phyloP scores from a whole-genome alignment of 53 echinoderm and acorn worm genomes.

The Henricia sp. region DNA sequence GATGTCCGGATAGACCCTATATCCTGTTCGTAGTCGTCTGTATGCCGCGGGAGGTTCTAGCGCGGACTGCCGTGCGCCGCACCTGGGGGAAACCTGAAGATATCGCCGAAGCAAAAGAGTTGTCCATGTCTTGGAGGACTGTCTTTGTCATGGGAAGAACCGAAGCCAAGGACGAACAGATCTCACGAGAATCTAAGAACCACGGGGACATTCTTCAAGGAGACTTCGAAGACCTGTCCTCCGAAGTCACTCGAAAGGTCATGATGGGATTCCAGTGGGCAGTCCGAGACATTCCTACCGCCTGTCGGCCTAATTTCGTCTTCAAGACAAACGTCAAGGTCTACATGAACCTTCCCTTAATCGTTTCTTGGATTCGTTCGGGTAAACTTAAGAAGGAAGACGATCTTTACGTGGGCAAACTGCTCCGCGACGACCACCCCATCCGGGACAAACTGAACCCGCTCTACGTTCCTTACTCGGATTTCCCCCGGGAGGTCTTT shows the following conservation, averaged over 20 bases:
- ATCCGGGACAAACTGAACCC: conserved; percentile 71
- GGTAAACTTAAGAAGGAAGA: conserved; percentile 23
- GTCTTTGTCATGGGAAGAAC: conserved; percentile 75
- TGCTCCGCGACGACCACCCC: conserved; percentile 77
- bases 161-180: conserved; percentile 28
- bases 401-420: conserved; percentile 77
- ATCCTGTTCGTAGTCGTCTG: conserved; percentile 71
- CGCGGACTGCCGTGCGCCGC: conserved; percentile 73
- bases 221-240: conserved; percentile 71
- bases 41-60: conserved; percentile 32
- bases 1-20: conserved; percentile 68
- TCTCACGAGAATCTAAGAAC: conserved; percentile 44
- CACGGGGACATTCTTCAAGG: conserved; percentile 87
- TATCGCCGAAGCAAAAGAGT: conserved; percentile 24
- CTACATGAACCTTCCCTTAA: conserved; percentile 77
- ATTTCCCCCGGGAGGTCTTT: conserved; percentile 70
- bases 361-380: conserved; percentile 69
- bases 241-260: conserved; percentile 86
- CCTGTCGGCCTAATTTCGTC: conserved; percentile 74
- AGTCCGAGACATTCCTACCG: conserved; percentile 8
- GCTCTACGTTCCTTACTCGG: conserved; percentile 71
- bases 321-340: conserved; percentile 75
- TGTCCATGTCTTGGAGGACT: conserved; percentile 75
- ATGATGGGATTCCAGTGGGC: conserved; percentile 84
- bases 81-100: conserved; percentile 71